Base-by-base conservation (phyloP, 2,797 vertebrate species). In the Gallinago nigripennis region DNA sequence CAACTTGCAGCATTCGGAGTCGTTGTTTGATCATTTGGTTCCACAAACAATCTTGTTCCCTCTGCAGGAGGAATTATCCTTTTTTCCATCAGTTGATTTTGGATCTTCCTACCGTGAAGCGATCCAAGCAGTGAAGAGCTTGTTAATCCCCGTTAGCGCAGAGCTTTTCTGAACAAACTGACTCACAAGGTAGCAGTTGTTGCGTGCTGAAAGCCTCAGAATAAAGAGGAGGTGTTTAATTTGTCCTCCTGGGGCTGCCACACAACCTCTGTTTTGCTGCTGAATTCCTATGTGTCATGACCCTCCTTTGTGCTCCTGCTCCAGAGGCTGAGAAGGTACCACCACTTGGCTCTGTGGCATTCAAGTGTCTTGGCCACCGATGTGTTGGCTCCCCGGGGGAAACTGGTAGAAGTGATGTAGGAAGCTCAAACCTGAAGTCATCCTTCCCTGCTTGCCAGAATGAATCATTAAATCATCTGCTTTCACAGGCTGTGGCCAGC, bases 361-460 rank as follows among this genome's bases (percentile, higher is more conserved):
- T 79, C 84, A 76, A 33, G 91, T 1, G 0, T 64, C 66, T 70
- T 96, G 94, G 94, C 89, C 56, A 86, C 60, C 1, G 18, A 86
- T 0, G 30, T 79, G 77, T 60, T 76, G 41, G 70, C 33, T 94
- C 82, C 82, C 87, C 0, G 1, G 58, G 75, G 87, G 70, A 5
- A 95, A 48, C 70, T 88, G 91, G 94, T 92, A 54, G 51, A 86
- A 95, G 71, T 46, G 82, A 88, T 91, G 95, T 58, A 82, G 90
- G 95, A 94, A 96, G 64, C 77, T 92, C 86, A 92, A 84, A 95
- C 92, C 92, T 96, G 92, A 96, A 94, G 91, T 96, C 95, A 95
- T 96, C 82, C 56, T 84, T 88, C 80, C 77, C 51, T 39, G 28
- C 83, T 92, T 95, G 94, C 94, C 95, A 96, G 91, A 72, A 82